Evolutionary conservation across 2,797 vertebrate genomes (phyloP).

Genomic region (Enteromius afrohamiltoni): DNA sequence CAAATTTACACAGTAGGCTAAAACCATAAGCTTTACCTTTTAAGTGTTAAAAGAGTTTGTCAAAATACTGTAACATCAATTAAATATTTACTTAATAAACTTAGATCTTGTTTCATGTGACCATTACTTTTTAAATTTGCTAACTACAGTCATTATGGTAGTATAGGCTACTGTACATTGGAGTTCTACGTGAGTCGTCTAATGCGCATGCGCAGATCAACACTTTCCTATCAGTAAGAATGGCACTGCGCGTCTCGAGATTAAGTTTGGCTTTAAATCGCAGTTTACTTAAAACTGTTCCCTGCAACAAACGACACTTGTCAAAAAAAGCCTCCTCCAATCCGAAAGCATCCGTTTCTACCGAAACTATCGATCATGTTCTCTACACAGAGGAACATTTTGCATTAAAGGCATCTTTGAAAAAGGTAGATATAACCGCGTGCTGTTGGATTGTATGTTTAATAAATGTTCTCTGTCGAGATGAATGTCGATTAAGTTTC

Average conservation of each 20-base stretch:
- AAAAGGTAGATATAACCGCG: slow-evolving; percentile 74
- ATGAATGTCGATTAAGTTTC: neutral
- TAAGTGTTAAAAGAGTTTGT: neutral
- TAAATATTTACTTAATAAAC: neutral
- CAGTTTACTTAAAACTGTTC: slow-evolving; percentile 44
- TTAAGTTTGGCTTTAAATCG: slow-evolving; percentile 41
- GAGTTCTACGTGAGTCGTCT: too few relatives aligned
- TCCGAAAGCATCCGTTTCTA: slow-evolving; percentile 42
- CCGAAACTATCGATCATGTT: slow-evolving; percentile 59
- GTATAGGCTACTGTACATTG: neutral
- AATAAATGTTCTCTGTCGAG: neutral
- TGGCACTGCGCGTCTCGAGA: slow-evolving; percentile 66
- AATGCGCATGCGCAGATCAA: slow-evolving; percentile 71
- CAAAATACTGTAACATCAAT: neutral
- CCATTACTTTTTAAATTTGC: neutral
- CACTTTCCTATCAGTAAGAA: slow-evolving; percentile 45
- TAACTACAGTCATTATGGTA: neutral
- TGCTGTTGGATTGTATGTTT: slow-evolving; percentile 34
- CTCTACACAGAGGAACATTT: slow-evolving; percentile 74
- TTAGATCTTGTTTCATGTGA: neutral
- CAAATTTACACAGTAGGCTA: neutral
- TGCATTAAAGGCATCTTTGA: slow-evolving; percentile 75
- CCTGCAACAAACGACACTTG: slow-evolving; percentile 58
- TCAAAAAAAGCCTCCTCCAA: slow-evolving; percentile 68
- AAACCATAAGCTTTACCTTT: neutral